Evolutionary conservation across 1,140 invertebrate genomes (phyloP).

Genomic region (Campodea augens): DNA sequence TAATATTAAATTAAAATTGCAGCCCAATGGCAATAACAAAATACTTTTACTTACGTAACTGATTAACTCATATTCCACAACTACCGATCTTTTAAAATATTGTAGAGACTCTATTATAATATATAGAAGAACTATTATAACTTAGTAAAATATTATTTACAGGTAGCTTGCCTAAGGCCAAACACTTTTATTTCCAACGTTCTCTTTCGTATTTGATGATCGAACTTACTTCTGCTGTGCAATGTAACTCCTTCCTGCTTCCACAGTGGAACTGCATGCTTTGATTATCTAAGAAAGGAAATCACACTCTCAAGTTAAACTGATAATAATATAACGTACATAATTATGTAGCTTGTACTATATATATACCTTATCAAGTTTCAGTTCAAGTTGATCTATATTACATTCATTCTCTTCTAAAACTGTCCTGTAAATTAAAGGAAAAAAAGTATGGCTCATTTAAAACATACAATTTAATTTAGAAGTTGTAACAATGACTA

Average conservation of each 20-base stretch:
- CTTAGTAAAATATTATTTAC: not conserved
- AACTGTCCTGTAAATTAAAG: conserved; percentile 39
- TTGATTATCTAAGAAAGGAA: conserved; percentile 42
- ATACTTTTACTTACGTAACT: too few species aligned
- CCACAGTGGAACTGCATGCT: conserved; percentile 62
- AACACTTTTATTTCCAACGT: not conserved
- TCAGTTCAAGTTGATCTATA: conserved; percentile 66
- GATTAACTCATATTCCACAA: too few species aligned
- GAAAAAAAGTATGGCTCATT: not conserved
- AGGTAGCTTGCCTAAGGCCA: not conserved
- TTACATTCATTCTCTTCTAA: conserved; percentile 65
- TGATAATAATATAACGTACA: too few species aligned
- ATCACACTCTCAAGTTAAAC: too few species aligned
- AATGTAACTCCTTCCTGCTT: conserved; percentile 69
- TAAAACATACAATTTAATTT: not conserved
- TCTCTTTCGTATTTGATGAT: not conserved
- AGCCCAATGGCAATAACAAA: too few species aligned
- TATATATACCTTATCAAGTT: conserved; percentile 53
- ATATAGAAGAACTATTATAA: conserved; percentile 6
- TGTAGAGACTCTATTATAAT: too few species aligned
- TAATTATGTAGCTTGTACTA: not conserved
- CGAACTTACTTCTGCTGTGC: conserved; percentile 54
- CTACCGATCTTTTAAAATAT: too few species aligned
- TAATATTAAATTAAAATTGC: too few species aligned
- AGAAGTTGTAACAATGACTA: too few species aligned